Evolutionary conservation across 2,113 vertebrate species (phyloP).

Genomic region (Pseudolaguvia tuberculata): DNA sequence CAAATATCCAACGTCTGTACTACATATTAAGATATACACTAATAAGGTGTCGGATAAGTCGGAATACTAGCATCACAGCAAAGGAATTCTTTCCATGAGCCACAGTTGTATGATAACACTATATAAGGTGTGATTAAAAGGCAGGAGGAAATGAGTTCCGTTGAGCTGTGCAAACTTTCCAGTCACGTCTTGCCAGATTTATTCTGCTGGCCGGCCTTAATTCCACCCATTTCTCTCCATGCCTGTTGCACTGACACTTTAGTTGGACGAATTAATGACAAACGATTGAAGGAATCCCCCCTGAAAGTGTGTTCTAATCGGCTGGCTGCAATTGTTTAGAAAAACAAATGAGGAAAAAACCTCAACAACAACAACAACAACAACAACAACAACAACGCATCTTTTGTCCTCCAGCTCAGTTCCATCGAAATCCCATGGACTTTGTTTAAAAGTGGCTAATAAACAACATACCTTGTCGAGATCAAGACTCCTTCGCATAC

Average conservation of each 20-base stretch:
- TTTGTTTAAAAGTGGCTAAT: neutral
- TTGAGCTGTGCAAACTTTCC: conserved; percentile 18
- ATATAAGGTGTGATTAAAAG: conserved; percentile 47
- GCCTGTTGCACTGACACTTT: conserved; percentile 15
- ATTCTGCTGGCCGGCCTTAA: conserved; percentile 16
- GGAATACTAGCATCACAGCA: conserved; percentile 43
- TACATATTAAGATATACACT: conserved; percentile 26
- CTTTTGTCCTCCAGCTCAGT: neutral
- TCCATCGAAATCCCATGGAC: neutral
- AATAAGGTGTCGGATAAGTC: conserved; percentile 37
- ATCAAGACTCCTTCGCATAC: neutral
- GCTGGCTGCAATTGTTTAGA: neutral
- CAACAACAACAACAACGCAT: neutral
- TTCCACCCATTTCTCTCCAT: conserved; percentile 17
- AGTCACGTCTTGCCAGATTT: conserved; percentile 25
- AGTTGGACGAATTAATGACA: conserved; percentile 5
- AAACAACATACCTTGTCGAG: too few species aligned
- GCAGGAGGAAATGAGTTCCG: conserved; percentile 25
- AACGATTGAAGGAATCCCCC: conserved; percentile 8
- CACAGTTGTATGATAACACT: conserved; percentile 27
- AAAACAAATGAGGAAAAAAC: neutral
- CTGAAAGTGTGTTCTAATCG: neutral
- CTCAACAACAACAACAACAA: too few species aligned
- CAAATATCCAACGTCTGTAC: neutral
- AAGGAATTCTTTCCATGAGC: conserved; percentile 43